Percentiles rank a stretch among this genome's conserved stretches.
Conservation (phyloP, 1,140 invertebrate genomes). For the Zaprionus davidi region DNA sequence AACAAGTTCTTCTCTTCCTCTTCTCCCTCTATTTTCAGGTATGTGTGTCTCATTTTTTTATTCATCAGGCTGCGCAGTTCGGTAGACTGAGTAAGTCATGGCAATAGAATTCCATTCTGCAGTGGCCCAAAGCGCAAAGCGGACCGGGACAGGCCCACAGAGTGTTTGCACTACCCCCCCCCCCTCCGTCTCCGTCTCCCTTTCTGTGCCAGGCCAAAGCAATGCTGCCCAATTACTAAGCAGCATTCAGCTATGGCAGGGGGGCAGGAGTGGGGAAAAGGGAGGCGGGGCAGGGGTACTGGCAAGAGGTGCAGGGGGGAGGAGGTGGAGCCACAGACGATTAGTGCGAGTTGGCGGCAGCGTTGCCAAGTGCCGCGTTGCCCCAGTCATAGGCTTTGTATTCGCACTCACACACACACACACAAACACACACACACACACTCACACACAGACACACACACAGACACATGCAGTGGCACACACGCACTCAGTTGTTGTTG, state of each 20-base stretch:
- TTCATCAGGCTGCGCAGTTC: background rate
- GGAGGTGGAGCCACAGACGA: constrained; percentile 27
- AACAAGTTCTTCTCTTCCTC: background rate
- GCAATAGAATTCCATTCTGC: constrained; percentile 1
- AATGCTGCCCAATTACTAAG: constrained; percentile 45
- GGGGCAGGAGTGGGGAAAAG: background rate
- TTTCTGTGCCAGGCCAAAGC: background rate
- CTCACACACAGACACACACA: constrained; percentile 1
- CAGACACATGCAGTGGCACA: constrained; percentile 19
- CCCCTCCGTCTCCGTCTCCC: background rate
- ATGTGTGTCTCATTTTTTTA: background rate
- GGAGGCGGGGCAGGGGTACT: background rate
- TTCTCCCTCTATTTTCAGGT: background rate
- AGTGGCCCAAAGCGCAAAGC: background rate
- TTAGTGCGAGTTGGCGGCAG: constrained; percentile 42
- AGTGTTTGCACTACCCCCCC: background rate
- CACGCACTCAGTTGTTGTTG: constrained; percentile 53
- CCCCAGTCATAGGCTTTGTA: constrained; percentile 12
- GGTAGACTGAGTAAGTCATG: constrained; percentile 1
- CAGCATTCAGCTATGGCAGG: background rate
- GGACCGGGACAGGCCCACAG: background rate
- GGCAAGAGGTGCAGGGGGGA: background rate
- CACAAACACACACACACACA: constrained; percentile 14
- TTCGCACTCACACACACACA: constrained; percentile 13
- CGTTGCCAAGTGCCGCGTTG: constrained; percentile 45